Evolutionary conservation across 2,113 vertebrate species (phyloP), one percentile per base, ranked within the genome.

Genomic region (Bostrychus sinensis): DNA sequence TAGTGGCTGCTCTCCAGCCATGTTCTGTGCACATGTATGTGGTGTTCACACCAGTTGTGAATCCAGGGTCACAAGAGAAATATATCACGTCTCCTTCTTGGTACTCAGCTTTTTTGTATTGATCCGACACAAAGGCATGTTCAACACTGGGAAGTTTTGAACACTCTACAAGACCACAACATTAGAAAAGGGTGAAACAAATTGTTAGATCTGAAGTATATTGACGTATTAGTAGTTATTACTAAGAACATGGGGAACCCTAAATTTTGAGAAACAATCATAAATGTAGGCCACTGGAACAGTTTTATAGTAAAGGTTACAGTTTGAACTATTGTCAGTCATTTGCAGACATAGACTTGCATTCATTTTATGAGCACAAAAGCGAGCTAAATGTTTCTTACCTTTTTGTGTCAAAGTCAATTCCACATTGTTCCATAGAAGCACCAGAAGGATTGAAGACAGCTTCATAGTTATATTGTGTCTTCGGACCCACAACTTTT

Each of bases 41-140:
- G 59, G 55, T 57, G 42, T 72, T 2, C 14, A n/a, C 56, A 22
- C 42, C 62, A 14, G 80, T 73, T 38, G 26, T 36, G 10, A 76
- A 86, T 19, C 83, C 80, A 19, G 12, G 19, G 3, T 79, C 62
- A 66, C 77, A 86, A 3, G 25, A 19, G 19, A 79, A 81, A 17
- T 14, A 25, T 11, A 77, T 60, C 20, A 72, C 34, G 10, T 77
- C 1, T 60, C 58, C 75, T 48, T 1, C 1, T 1, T 3, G 20
- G 56, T 82, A 82, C 11, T 55, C 61, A 12, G 4, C 32, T 37
- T 62, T n/a, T 77, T 22, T 26, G 41, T 54, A 57, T 3, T 17
- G 22, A 5, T 68, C 62, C 28, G 73, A 43, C 17, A 77, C 32
- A 1, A 10, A 0, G 3, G 61, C 25, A 0, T 73, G 34, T 30